These are phyloP conservation scores for Dolichallabes microphthalmus DNA, from an alignment of 2,113 vertebrate genomes.

Conservation along the genomic window DNA sequence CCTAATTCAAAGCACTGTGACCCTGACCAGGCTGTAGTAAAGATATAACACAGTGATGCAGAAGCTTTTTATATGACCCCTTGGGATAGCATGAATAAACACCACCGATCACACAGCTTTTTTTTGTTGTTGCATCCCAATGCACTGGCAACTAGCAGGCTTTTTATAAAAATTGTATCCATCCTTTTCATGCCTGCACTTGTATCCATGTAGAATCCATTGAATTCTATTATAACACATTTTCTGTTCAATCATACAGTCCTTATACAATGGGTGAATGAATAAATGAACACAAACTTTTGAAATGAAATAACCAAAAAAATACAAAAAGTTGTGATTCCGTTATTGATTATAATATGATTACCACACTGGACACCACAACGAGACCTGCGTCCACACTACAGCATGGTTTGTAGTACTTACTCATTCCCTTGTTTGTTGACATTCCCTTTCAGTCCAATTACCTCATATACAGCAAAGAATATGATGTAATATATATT, in stretches of 20 bases:
- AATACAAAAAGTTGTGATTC: background rate
- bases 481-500: conserved; percentile 48
- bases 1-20: background rate
- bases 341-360: background rate
- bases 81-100: background rate
- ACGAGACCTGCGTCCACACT: background rate
- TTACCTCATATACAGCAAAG: conserved; percentile 42
- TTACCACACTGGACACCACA: background rate
- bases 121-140: no score
- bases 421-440: background rate
- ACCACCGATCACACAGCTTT: background rate
- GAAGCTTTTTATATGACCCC: background rate
- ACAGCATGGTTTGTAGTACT: background rate
- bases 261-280: background rate
- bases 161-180: no score
- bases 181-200: background rate
- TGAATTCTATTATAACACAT: background rate
- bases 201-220: background rate
- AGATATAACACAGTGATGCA: background rate
- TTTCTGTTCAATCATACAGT: background rate
- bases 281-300: background rate
- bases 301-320: background rate
- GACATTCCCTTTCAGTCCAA: conserved; percentile 31
- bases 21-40: background rate
- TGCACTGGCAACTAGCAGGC: no score